Conservation (phyloP, 2,113 vertebrate species). For the Platanista minor region DNA sequence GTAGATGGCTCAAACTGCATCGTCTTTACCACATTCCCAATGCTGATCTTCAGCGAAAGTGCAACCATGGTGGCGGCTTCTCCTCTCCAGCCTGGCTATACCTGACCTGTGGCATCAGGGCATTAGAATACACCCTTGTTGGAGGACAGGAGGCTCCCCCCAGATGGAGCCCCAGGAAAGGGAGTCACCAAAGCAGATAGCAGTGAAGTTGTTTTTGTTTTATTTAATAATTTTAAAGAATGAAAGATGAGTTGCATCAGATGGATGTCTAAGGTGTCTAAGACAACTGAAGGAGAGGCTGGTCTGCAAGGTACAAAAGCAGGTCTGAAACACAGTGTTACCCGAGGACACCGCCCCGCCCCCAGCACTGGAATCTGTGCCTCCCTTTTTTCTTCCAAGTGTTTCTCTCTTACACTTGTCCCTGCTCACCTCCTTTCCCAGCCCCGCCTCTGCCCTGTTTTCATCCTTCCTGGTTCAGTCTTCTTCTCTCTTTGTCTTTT, state of each 20-base stretch:
- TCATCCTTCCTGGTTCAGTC: not conserved
- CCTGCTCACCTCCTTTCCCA: not conserved
- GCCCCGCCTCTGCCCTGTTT: not conserved
- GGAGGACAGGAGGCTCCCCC: not conserved
- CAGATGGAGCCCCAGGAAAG: not conserved
- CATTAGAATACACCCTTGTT: not conserved
- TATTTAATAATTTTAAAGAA: slow-evolving; percentile 14
- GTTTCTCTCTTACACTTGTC: not conserved
- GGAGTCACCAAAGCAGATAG: not conserved
- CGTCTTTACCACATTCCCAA: slow-evolving; percentile 97
- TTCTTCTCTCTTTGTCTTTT: not conserved
- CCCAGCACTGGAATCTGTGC: not conserved
- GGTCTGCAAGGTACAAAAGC: not conserved
- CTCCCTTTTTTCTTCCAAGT: not conserved
- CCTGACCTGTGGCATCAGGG: slow-evolving; percentile 17
- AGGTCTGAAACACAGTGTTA: not conserved
- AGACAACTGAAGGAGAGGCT: not conserved
- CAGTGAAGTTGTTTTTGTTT: not conserved
- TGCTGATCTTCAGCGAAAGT: slow-evolving; percentile 97
- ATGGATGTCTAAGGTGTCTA: not conserved
- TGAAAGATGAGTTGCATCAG: not conserved
- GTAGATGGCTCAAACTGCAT: slow-evolving; percentile 99
- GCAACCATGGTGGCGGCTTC: slow-evolving; percentile 92
- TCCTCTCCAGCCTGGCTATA: slow-evolving; percentile 60
- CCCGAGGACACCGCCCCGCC: not conserved